Percentiles rank a stretch among this genome's conserved stretches.
These are phyloP conservation scores for Nemoura dubitans DNA, from an alignment of 2,888 invertebrate genomes.

Conservation along the genomic window DNA sequence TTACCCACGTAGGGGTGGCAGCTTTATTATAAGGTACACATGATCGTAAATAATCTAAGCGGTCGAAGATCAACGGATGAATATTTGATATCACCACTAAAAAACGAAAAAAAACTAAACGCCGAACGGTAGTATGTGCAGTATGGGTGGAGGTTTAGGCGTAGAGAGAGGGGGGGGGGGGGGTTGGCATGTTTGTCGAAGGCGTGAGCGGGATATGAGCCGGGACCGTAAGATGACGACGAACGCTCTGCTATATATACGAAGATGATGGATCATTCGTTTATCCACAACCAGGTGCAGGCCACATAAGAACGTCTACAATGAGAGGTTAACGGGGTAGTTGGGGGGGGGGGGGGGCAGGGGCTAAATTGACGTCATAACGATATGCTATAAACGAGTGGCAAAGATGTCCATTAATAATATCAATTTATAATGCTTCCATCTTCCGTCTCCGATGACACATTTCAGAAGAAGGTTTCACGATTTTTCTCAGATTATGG, in stretches of 20 bases:
- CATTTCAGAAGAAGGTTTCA: background rate
- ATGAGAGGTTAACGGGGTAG: background rate
- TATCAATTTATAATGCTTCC: background rate
- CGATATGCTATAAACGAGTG: background rate
- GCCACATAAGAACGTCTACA: background rate
- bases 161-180: background rate
- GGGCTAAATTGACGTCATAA: background rate
- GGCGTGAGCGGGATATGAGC: slow-evolving; percentile 24
- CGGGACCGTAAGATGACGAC: slow-evolving; percentile 19
- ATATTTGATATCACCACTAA: background rate
- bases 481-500: background rate
- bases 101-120: background rate
- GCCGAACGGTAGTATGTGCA: background rate
- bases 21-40: background rate
- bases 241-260: background rate
- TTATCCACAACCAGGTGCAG: slow-evolving; percentile 24
- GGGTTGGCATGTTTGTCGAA: slow-evolving; percentile 9
- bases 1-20: too few relatives aligned
- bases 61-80: background rate
- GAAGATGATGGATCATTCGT: slow-evolving; percentile 38
- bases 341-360: background rate
- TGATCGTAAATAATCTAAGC: background rate
- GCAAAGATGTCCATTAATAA: background rate
- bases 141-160: background rate
- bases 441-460: background rate